Conservation (phyloP, 2,113 vertebrate genomes). For the Pachypanchax playfairii region DNA sequence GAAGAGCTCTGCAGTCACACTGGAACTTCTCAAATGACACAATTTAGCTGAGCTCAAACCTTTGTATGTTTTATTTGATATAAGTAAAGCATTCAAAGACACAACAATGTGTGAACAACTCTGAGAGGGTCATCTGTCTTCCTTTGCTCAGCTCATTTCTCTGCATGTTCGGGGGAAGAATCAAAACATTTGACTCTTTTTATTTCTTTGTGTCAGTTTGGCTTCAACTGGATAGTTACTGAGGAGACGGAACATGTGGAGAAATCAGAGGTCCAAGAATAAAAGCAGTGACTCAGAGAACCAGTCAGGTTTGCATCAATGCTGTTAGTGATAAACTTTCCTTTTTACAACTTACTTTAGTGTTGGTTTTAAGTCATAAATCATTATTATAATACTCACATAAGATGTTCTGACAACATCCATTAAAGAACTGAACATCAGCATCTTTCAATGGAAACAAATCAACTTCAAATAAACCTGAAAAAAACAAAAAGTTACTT, state of each 20-base stretch:
- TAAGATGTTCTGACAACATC: no score
- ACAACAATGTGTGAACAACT: slow-evolving; percentile 2
- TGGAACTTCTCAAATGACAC: slow-evolving; percentile 22
- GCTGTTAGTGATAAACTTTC: background rate
- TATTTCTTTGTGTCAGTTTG: background rate
- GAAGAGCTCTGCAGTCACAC: slow-evolving; percentile 15
- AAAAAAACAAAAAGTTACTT: no score
- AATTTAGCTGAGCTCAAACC: slow-evolving; percentile 16
- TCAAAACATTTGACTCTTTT: background rate
- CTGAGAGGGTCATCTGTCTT: slow-evolving; percentile 24
- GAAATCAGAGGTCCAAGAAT: background rate
- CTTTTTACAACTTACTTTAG: background rate
- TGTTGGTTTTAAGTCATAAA: no score
- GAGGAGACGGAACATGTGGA: no score
- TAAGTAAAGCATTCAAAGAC: slow-evolving; percentile 18
- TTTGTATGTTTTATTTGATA: slow-evolving; percentile 19
- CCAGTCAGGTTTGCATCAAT: background rate
- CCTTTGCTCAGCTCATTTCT: slow-evolving; percentile 3
- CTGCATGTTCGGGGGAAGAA: background rate
- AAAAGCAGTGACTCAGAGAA: background rate
- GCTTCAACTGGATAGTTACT: background rate
- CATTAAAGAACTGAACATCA: no score
- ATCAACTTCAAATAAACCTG: no score
- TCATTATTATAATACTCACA: no score
- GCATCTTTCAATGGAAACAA: no score